Percentiles rank a stretch among this genome's conserved stretches.
phyloP scores from a whole-genome alignment of 2,113 vertebrate genomes.

The Dasypus novemcinctus region DNA sequence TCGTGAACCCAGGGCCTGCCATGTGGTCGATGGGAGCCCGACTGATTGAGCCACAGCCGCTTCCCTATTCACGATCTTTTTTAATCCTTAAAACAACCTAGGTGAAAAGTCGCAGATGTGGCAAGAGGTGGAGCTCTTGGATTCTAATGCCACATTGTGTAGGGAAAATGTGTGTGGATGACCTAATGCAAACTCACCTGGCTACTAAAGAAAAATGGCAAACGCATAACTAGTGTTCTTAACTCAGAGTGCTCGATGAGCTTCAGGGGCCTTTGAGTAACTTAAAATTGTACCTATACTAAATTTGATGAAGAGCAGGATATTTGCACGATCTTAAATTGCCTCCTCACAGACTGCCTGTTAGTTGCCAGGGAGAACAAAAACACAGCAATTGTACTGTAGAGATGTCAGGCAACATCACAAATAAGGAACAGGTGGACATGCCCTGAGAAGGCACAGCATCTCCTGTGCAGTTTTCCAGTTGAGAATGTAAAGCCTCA shows the following conservation, averaged over 20 bases:
- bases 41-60: no score
- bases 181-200: not conserved
- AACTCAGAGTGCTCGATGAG: not conserved
- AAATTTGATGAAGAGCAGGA: not conserved
- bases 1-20: no score
- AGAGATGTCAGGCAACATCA: not conserved
- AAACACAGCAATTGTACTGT: not conserved
- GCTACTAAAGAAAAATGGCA: not conserved
- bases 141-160: not conserved
- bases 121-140: not conserved
- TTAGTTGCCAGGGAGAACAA: not conserved
- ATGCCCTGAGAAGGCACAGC: not conserved
- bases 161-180: not conserved
- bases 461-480: not conserved
- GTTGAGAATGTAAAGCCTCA: not conserved
- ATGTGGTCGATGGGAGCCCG: no score
- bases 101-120: not conserved
- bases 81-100: not conserved
- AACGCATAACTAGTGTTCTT: not conserved
- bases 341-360: not conserved
- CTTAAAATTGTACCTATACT: not conserved
- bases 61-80: not conserved
- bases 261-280: not conserved
- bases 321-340: not conserved
- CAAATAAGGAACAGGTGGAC: not conserved